Percentiles rank a stretch among this genome's conserved stretches.
phyloP scores from a whole-genome alignment of 2,888 invertebrate genomes.

The Catocala nupta region DNA sequence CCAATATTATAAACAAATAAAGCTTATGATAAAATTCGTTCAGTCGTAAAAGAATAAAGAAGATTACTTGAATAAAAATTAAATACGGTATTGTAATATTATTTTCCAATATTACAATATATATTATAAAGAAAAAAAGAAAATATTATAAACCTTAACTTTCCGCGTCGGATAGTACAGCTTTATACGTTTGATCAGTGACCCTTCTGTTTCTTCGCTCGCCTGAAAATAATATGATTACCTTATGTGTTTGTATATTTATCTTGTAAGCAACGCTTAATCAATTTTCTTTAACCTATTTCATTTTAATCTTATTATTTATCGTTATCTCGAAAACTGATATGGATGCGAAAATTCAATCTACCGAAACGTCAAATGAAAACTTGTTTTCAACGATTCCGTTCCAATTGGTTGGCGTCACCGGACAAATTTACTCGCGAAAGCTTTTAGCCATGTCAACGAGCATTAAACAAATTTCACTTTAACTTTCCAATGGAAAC shows the following conservation, averaged over 20 bases:
- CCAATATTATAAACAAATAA: too few relatives aligned
- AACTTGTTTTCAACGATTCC: constrained; percentile 4
- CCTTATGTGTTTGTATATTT: not conserved
- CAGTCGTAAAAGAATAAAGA: too few relatives aligned
- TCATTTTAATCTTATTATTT: too few relatives aligned
- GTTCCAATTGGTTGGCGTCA: not conserved
- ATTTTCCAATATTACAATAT: not conserved
- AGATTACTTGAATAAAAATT: not conserved
- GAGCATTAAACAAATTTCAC: constrained; percentile 22
- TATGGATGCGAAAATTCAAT: too few relatives aligned
- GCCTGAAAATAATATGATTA: constrained; percentile 12
- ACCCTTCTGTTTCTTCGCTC: constrained; percentile 12
- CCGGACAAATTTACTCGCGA: constrained; percentile 17
- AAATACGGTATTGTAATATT: not conserved
- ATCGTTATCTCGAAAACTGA: too few relatives aligned
- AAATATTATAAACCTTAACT: not conserved
- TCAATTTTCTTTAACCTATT: too few relatives aligned
- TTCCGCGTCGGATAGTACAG: constrained; percentile 2
- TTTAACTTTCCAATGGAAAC: constrained; percentile 8
- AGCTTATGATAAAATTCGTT: not conserved
- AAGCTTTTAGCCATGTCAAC: constrained; percentile 46
- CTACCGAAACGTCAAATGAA: not conserved
- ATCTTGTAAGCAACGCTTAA: too few relatives aligned
- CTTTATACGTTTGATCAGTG: constrained; percentile 12
- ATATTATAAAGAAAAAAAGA: not conserved